A percentile compares a stretch with the other conserved stretches of the same genome.
Conservation (phyloP, 2,113 vertebrate species). For the Phyllostomus discolor region DNA sequence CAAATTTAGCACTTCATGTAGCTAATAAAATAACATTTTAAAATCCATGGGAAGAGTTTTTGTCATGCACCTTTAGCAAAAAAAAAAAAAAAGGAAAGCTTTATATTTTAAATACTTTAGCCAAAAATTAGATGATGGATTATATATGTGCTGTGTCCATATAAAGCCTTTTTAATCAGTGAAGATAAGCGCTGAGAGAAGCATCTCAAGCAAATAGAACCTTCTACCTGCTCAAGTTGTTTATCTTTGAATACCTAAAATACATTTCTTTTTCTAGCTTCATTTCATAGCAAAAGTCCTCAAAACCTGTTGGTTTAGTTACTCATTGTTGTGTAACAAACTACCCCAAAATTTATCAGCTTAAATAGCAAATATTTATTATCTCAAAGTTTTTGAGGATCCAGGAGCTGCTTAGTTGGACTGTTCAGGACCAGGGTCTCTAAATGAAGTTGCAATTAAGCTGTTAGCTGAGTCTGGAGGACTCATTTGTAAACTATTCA, state of each 20-base stretch:
- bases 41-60: not conserved
- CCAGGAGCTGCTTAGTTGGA: not conserved
- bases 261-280: not conserved
- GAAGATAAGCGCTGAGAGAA: not conserved
- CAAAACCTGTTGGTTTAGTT: not conserved
- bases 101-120: not conserved
- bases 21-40: not conserved
- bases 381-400: not conserved
- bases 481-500: not conserved
- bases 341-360: not conserved
- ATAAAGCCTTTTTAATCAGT: not conserved
- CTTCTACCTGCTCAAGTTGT: not conserved
- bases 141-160: not conserved
- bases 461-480: not conserved
- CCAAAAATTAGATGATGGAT: not conserved
- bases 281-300: not conserved
- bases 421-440: not conserved
- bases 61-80: not conserved
- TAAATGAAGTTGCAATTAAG: not conserved
- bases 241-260: constrained; percentile 7
- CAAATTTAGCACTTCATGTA: not conserved
- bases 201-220: not conserved
- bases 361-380: not conserved
- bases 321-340: not conserved
- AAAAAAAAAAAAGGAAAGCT: not conserved